These are phyloP conservation scores for Agonum fuliginosum DNA, from an alignment of 2,888 invertebrate species.

Conservation along the genomic window DNA sequence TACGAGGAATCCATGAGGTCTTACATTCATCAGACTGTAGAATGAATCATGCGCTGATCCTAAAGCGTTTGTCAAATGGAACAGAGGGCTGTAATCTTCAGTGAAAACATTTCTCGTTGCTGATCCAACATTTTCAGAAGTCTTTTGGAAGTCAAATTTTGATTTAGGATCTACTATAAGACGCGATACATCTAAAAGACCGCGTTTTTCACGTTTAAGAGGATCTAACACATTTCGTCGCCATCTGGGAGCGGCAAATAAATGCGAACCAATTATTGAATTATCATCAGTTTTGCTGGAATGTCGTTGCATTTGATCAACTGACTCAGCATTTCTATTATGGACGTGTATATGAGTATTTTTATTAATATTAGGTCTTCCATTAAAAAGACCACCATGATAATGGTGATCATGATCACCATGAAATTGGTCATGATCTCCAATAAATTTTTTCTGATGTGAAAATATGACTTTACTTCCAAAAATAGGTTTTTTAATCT, in stretches of 20 bases:
- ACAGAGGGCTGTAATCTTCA: constrained; percentile 69
- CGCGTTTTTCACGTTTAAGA: constrained; percentile 12
- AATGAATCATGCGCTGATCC: constrained; percentile 69
- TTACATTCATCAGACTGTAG: constrained; percentile 38
- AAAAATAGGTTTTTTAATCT: constrained; percentile 26
- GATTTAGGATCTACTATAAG: constrained; percentile 67
- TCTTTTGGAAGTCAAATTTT: constrained; percentile 70
- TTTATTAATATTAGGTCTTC: constrained; percentile 13
- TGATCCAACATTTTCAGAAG: constrained; percentile 69
- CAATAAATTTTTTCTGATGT: constrained; percentile 14
- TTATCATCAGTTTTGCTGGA: neutral
- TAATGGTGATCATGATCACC: neutral
- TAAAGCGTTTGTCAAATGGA: constrained; percentile 69
- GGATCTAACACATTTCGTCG: neutral
- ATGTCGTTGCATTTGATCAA: neutral
- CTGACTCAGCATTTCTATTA: constrained; percentile 8
- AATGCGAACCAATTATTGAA: constrained; percentile 37
- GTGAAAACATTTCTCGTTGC: constrained; percentile 69
- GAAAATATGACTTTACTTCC: constrained; percentile 12
- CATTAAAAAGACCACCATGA: neutral
- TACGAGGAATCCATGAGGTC: constrained; percentile 37
- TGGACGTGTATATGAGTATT: constrained; percentile 39
- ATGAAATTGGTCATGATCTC: too few species aligned
- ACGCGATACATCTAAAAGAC: constrained; percentile 51
- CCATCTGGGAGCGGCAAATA: constrained; percentile 48